Evolutionary conservation across 2,113 vertebrate species (phyloP).

Genomic region (Nannospalax galili): DNA sequence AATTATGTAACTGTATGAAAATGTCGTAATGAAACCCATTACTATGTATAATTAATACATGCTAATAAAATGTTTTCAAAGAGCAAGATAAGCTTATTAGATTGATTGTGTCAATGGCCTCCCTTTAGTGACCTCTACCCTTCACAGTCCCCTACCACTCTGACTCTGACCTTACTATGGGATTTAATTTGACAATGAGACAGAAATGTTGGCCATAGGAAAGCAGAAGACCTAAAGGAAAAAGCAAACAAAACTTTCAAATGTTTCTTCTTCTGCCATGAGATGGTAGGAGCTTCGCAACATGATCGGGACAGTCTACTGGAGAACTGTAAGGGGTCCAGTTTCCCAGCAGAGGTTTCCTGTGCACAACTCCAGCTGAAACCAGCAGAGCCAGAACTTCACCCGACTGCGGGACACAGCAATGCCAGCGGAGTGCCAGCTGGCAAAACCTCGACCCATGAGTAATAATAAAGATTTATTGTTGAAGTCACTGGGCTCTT

Average conservation of each 20-base stretch:
- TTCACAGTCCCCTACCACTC: background rate
- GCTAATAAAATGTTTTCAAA: background rate
- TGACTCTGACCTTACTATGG: background rate
- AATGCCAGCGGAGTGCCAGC: background rate
- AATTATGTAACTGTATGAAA: background rate
- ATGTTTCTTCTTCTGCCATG: background rate
- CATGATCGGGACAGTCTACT: background rate
- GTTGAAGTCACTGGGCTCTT: background rate
- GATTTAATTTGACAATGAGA: background rate
- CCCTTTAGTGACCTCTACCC: background rate
- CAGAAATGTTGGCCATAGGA: background rate
- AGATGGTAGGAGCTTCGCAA: background rate
- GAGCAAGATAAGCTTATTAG: background rate
- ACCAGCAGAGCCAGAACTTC: background rate
- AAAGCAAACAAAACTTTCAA: background rate
- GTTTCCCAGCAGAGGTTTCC: background rate
- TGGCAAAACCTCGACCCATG: background rate
- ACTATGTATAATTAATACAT: background rate
- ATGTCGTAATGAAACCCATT: background rate
- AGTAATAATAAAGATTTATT: conserved; percentile 30
- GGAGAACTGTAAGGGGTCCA: background rate
- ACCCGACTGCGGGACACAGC: background rate
- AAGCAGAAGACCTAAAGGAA: background rate
- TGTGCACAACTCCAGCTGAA: background rate
- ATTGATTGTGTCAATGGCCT: background rate